Percentiles rank a stretch among this genome's conserved stretches.
These are phyloP conservation scores for Lethrus apterus DNA, from an alignment of 1,140 invertebrate species.

Conservation along the genomic window DNA sequence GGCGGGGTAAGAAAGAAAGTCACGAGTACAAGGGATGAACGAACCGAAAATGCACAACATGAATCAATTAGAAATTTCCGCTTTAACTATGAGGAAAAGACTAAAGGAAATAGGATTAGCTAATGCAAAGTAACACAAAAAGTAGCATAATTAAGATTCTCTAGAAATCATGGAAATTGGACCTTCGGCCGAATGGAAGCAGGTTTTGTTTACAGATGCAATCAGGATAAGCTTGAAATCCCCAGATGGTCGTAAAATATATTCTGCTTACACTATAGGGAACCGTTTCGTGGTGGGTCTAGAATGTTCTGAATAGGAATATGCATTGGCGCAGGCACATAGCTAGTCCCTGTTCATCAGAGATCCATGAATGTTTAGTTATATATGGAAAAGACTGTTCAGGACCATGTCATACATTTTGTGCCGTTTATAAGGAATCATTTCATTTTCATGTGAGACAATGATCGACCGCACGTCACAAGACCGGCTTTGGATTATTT, in stretches of 20 bases:
- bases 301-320: not conserved
- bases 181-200: no score
- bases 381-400: not conserved
- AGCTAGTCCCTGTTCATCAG: slow-evolving; percentile 3
- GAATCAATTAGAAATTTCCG: no score
- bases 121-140: no score
- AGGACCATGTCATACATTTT: slow-evolving; percentile 22
- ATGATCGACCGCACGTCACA: slow-evolving; percentile 28
- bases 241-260: not conserved
- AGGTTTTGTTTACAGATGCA: slow-evolving; percentile 1
- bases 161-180: no score
- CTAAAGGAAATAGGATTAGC: no score
- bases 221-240: not conserved
- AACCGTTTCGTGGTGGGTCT: not conserved
- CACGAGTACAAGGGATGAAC: no score
- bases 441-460: slow-evolving; percentile 26
- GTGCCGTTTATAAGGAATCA: slow-evolving; percentile 19
- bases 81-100: no score
- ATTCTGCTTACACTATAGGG: not conserved
- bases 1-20: no score
- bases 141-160: no score
- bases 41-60: no score
- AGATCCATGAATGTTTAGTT: not conserved
- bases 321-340: not conserved
- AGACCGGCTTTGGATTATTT: slow-evolving; percentile 3